A percentile compares a stretch with the other conserved stretches of the same genome.
Conservation (phyloP, 2,888 invertebrate genomes). For the Cheilosia pagana region DNA sequence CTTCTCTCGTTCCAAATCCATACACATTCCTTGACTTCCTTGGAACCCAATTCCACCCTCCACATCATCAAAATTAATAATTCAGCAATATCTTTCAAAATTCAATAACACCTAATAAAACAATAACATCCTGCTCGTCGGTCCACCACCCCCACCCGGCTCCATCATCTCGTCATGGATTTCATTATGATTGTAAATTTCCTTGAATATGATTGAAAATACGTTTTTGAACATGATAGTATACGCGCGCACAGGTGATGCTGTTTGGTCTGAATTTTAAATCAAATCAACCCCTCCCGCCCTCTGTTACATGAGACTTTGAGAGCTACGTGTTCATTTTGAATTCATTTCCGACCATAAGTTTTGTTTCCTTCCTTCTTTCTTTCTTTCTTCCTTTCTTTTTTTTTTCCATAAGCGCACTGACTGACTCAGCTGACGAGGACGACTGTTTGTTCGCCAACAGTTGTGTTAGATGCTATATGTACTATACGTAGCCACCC, state of each 20-base stretch:
- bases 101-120: constrained; percentile 66
- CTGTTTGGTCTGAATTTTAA: constrained; percentile 59
- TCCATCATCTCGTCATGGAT: constrained; percentile 21
- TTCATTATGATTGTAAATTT: constrained; percentile 65
- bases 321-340: constrained; percentile 63
- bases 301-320: constrained; percentile 3
- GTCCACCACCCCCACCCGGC: not conserved
- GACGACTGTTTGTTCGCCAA: constrained; percentile 21
- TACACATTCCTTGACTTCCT: not conserved
- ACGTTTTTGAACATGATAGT: constrained; percentile 64
- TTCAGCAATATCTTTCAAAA: constrained; percentile 35
- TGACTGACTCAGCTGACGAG: constrained; percentile 25
- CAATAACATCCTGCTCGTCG: constrained; percentile 48
- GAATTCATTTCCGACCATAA: constrained; percentile 63
- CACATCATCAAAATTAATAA: constrained; percentile 28
- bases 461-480: constrained; percentile 4
- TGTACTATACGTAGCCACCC: constrained; percentile 59
- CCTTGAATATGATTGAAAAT: constrained; percentile 69
- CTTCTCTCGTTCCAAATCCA: too few species aligned
- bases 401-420: constrained; percentile 8
- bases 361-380: constrained; percentile 35
- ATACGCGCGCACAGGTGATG: constrained; percentile 64
- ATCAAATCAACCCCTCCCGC: constrained; percentile 42
- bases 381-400: constrained; percentile 1
- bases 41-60: not conserved